A percentile compares a stretch with the other conserved stretches of the same genome.
These are phyloP conservation scores for Crotalus viridis DNA, from an alignment of 2,113 vertebrate genomes.

Conservation along the genomic window DNA sequence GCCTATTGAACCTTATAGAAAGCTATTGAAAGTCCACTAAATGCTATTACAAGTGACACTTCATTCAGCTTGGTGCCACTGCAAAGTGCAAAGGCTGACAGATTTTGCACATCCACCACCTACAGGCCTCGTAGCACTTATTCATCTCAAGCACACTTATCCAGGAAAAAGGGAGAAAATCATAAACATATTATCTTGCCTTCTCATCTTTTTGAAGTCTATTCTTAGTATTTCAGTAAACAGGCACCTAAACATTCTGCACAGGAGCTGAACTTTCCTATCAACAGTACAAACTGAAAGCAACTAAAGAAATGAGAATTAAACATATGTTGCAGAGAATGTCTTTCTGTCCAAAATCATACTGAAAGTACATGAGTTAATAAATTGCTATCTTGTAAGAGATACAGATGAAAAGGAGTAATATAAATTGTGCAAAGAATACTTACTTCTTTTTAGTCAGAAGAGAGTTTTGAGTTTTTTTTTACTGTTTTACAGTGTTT, in stretches of 20 bases:
- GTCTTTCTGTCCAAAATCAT: not conserved
- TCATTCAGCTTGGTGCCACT: not conserved
- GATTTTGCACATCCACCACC: not conserved
- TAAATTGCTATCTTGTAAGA: not conserved
- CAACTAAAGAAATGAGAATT: not conserved
- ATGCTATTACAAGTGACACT: slow-evolving; percentile 7
- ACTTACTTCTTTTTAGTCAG: not conserved
- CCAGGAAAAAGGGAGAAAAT: not conserved
- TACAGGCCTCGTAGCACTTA: not conserved
- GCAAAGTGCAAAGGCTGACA: slow-evolving; percentile 6
- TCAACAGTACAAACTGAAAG: not conserved
- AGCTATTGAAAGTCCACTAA: slow-evolving; percentile 17
- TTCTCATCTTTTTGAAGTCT: not conserved
- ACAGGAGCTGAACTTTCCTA: not conserved
- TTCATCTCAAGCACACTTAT: not conserved
- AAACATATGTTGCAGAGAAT: not conserved
- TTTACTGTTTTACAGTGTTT: not conserved
- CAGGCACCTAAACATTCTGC: not conserved
- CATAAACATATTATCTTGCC: not conserved
- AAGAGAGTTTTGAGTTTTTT: not conserved
- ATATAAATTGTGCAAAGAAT: not conserved
- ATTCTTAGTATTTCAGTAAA: not conserved
- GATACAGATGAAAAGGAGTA: not conserved
- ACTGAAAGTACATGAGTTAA: not conserved
- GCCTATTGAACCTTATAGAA: slow-evolving; percentile 6